Conservation (phyloP, 1,140 invertebrate genomes). For the Pseudomyrmex pallidus region DNA sequence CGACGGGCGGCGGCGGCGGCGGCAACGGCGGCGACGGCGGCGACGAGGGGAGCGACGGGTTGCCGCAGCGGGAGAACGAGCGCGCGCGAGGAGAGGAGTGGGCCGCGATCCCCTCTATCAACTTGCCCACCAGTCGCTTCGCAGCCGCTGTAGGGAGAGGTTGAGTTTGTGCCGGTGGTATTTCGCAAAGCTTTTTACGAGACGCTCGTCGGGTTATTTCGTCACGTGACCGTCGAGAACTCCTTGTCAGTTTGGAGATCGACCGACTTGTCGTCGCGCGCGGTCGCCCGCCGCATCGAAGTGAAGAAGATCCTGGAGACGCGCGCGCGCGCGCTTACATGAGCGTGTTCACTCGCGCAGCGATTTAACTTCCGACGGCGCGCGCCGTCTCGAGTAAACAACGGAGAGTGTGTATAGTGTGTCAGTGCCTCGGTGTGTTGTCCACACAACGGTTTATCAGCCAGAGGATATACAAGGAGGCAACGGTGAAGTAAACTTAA, state of each 20-base stretch:
- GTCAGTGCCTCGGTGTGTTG: conserved; percentile 38
- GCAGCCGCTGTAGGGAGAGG: conserved; percentile 73
- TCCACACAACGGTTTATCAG: neutral
- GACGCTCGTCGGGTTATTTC: conserved; percentile 28
- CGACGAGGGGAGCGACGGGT: conserved; percentile 29
- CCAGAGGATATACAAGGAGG: neutral
- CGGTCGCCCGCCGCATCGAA: neutral
- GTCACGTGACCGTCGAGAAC: neutral
- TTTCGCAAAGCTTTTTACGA: conserved; percentile 3
- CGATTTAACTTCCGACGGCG: neutral
- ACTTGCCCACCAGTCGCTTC: conserved; percentile 78
- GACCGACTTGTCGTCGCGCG: neutral
- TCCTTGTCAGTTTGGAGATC: neutral
- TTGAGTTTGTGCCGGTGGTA: conserved; percentile 51
- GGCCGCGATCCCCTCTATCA: conserved; percentile 76
- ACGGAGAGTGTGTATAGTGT: conserved; percentile 61
- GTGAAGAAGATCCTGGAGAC: neutral
- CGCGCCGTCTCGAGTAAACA: conserved; percentile 57
- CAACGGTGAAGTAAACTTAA: conserved; percentile 1
- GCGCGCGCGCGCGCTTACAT: conserved; percentile 51
- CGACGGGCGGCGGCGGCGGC: conserved; percentile 9
- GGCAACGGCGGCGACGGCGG: conserved; percentile 9
- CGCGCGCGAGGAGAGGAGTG: conserved; percentile 17
- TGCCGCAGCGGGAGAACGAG: conserved; percentile 20
- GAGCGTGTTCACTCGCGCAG: conserved; percentile 29